Base-by-base conservation (phyloP, 2,888 invertebrate genomes). In the Hemaris fuciformis region DNA sequence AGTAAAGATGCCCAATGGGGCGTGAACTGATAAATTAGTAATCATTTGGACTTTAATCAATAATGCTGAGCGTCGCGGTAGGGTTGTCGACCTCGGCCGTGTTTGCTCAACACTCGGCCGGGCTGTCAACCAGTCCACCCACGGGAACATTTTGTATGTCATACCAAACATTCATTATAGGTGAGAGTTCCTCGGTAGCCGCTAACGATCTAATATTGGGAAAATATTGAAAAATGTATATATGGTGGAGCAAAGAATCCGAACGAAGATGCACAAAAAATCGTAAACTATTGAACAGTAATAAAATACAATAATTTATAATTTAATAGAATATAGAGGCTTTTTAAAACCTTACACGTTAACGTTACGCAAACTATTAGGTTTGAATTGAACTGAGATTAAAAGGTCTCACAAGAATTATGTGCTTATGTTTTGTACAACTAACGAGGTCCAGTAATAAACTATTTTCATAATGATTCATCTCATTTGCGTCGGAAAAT, bases 41-140 rank as follows among this genome's bases (percentile, higher is more conserved):
- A 83, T 85, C 76, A 79, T 74, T 74, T 73, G 76, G 73, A 73
- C 72, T 74, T 76, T 83, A 85, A 85, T 87, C 85, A 82, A 85
- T 85, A 83, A 73, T 66, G 68, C 71, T 66, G 73, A 76, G 72
- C 70, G 73, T 64, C 75, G 76, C 63, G 67, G 62, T 72, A 67
- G 77, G 89, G 89, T 90, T 85, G 85, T 80, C 83, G 89, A 89
- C 88, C 89, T 83, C 80, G 76, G 71, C 69, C 69, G 66, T 88
- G 84, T 89, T 89, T 88, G 78, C 84, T 74, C 78, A 84, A 75
- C 73, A 76, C 79, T 72, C 75, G 77, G 67, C 63, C 66, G 66
- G 65, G 69, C 70, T 82, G 84, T 84, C 86, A 85, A 89, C 90
- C 89, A 87, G 90, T 90, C 88, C 89, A 84, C 91, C 90, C 89